Conservation (phyloP, 2,888 invertebrate species). For the Nomada goodeniana region DNA sequence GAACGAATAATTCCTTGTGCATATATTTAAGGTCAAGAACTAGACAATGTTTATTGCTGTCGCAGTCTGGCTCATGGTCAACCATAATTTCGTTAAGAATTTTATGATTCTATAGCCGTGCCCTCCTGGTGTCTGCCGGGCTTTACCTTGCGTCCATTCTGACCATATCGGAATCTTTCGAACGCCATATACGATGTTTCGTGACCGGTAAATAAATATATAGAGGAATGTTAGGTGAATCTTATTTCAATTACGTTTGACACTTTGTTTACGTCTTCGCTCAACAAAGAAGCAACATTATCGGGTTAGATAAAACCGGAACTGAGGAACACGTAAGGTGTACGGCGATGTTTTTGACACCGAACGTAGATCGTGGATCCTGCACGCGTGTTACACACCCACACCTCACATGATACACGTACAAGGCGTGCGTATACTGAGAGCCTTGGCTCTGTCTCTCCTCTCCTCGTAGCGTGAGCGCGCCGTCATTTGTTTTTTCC, state of each 20-base stretch:
- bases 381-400: constrained; percentile 49
- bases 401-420: constrained; percentile 22
- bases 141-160: constrained; percentile 1
- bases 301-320: constrained; percentile 54
- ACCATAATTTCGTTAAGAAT: constrained; percentile 38
- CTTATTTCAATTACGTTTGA: constrained; percentile 32
- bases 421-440: constrained; percentile 60
- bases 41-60: constrained; percentile 30
- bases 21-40: constrained; percentile 5
- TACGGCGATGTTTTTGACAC: constrained; percentile 65
- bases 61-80: constrained; percentile 20
- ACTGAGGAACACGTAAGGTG: constrained; percentile 52
- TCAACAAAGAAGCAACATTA: constrained; percentile 30
- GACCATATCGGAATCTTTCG: not conserved
- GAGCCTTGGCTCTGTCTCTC: constrained; percentile 73
- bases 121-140: constrained; percentile 15
- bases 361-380: constrained; percentile 63
- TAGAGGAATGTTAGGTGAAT: constrained; percentile 12
- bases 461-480: constrained; percentile 74
- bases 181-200: constrained; percentile 10
- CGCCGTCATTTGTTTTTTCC: constrained; percentile 79
- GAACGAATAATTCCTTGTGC: not conserved
- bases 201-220: constrained; percentile 17
- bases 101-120: constrained; percentile 33
- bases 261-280: constrained; percentile 54